Percentiles rank a stretch among this genome's conserved stretches.
Conservation (phyloP, 1,140 invertebrate genomes). For the Leptopilina boulardi region DNA sequence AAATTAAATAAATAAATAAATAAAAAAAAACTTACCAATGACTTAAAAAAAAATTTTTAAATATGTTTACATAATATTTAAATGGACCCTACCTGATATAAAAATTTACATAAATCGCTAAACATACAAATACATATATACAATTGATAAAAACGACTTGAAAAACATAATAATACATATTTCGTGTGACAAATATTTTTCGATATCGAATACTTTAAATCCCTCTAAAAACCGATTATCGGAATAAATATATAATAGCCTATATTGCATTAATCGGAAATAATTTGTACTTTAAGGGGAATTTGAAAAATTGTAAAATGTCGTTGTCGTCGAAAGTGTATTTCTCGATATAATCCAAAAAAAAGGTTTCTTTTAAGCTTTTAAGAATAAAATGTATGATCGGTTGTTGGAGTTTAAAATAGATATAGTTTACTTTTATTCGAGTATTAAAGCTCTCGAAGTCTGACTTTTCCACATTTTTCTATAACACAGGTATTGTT, state of each 20-base stretch:
- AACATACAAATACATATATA: too few relatives aligned
- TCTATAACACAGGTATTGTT: background rate
- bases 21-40: too few relatives aligned
- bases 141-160: too few relatives aligned
- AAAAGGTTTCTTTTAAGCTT: background rate
- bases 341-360: conserved; percentile 1
- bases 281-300: background rate
- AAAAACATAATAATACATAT: too few relatives aligned
- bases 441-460: background rate
- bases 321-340: background rate
- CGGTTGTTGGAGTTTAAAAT: background rate
- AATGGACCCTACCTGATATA: too few relatives aligned
- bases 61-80: too few relatives aligned
- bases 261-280: background rate
- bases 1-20: too few relatives aligned
- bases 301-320: background rate
- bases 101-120: too few relatives aligned
- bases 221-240: background rate
- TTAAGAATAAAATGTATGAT: background rate
- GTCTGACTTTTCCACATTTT: background rate
- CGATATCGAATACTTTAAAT: background rate
- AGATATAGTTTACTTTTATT: conserved; percentile 14
- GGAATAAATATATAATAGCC: background rate
- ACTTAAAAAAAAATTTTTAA: too few relatives aligned
- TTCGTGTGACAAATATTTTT: background rate